These are phyloP conservation scores for Elaeidobius kamerunicus DNA, from an alignment of 2,888 invertebrate genomes.

Conservation along the genomic window DNA sequence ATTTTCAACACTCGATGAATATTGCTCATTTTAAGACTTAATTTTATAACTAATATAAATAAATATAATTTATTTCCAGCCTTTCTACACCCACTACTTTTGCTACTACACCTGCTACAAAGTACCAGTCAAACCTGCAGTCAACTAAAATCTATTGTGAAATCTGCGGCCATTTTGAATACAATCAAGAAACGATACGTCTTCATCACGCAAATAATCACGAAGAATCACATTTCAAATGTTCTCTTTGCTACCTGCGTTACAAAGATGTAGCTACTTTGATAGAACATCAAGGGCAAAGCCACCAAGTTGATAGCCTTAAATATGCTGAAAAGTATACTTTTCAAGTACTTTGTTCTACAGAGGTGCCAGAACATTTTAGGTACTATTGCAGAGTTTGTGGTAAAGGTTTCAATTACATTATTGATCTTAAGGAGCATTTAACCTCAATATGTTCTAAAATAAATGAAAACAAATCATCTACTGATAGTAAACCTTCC, in stretches of 20 bases:
- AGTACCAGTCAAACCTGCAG: too few species aligned
- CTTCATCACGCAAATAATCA: not conserved
- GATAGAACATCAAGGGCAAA: not conserved
- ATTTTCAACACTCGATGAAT: too few species aligned
- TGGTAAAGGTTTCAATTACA: slow-evolving; percentile 3
- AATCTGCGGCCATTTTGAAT: not conserved
- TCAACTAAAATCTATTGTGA: slow-evolving; percentile 8
- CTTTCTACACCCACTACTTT: too few species aligned
- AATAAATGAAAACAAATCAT: not conserved
- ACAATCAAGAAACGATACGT: not conserved
- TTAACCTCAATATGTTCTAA: not conserved
- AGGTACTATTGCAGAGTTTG: slow-evolving; percentile 3
- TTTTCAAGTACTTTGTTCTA: not conserved
- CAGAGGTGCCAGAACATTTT: slow-evolving; percentile 1
- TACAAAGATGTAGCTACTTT: not conserved
- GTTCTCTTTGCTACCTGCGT: not conserved
- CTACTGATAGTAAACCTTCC: too few species aligned
- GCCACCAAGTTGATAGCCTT: not conserved
- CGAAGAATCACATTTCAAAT: not conserved
- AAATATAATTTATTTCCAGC: too few species aligned
- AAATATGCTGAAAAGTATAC: slow-evolving; percentile 1
- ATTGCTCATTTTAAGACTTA: too few species aligned
- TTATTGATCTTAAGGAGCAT: not conserved
- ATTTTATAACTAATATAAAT: too few species aligned
- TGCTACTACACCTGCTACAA: too few species aligned